Base-by-base conservation (phyloP, 2,888 invertebrate species). In the Lissonota sp. region DNA sequence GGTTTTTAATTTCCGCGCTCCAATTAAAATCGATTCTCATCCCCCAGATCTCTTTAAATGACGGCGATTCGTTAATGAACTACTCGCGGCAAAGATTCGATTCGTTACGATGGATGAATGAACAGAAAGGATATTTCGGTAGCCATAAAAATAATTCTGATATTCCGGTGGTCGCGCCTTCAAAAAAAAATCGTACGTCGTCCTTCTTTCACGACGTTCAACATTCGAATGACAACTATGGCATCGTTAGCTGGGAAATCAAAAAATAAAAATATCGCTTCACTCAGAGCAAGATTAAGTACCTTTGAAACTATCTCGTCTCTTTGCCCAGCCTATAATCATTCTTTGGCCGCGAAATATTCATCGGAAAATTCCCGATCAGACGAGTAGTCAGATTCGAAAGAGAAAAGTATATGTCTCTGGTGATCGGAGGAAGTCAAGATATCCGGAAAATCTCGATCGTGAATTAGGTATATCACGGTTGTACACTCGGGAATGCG, bases 401-500 rank as follows among this genome's bases (percentile, higher is more conserved):
- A 40, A 51, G 37, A 37, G 37, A 42, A 14, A 63, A 55, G 42
- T n/a, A 49, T 0, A 10, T 26, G 58, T 12, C 6, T 40, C 14
- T 26, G 6, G n/a, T 49, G 49, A 14, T 44, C 60, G 44, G 26
- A 6, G 53, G 46, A 39, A 51, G 69, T 49, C 49, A 4, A 6
- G 72, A 63, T 72, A 70, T 71, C 53, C 60, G 64, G 73, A 64
- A 69, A 74, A 69, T 77, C 74, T 78, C 77, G 46, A 74, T 74
- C 70, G 26, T 60, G 74, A 69, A 74, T 78, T 70, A 73, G 63
- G 63, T 72, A 44, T 49, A 58, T 40, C 71, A 67, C 67, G 46
- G 76, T 73, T 73, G 26, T 26, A 73, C 77, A 70, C 73, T 70
- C 64, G 80, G 70, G 80, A 77, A 81, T 81, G 77, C 80, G 64